phyloP scores from a whole-genome alignment of 2,113 vertebrate genomes.

The Genyomyrus donnyi region DNA sequence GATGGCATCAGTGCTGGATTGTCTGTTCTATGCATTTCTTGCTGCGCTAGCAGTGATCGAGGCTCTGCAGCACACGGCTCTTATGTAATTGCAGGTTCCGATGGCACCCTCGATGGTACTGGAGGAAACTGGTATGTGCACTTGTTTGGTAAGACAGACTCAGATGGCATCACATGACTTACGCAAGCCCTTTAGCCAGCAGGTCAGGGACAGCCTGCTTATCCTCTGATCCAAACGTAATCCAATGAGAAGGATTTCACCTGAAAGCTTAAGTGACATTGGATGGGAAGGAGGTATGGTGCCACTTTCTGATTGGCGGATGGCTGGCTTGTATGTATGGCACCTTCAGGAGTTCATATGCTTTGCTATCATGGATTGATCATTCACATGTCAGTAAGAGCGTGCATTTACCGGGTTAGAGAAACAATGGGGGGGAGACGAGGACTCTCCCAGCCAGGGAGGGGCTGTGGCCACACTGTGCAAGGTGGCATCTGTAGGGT shows the following conservation, averaged over 20 bases:
- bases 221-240: background rate
- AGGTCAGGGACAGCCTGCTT: background rate
- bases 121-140: background rate
- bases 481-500: background rate
- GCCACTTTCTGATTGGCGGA: background rate
- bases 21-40: background rate
- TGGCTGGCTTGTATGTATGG: background rate
- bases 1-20: background rate
- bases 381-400: background rate
- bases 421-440: background rate
- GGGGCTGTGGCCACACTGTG: background rate
- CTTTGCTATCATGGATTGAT: background rate
- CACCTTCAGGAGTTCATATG: background rate
- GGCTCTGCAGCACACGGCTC: background rate
- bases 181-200: background rate
- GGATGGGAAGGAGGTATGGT: background rate
- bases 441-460: background rate
- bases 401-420: background rate
- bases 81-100: background rate
- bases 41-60: background rate
- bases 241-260: background rate
- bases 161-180: background rate
- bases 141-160: background rate
- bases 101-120: background rate
- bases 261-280: background rate